Evolutionary conservation across 2,888 invertebrate species (phyloP), one percentile per base, ranked within the genome.

Genomic region (Willowsia nigromaculata): DNA sequence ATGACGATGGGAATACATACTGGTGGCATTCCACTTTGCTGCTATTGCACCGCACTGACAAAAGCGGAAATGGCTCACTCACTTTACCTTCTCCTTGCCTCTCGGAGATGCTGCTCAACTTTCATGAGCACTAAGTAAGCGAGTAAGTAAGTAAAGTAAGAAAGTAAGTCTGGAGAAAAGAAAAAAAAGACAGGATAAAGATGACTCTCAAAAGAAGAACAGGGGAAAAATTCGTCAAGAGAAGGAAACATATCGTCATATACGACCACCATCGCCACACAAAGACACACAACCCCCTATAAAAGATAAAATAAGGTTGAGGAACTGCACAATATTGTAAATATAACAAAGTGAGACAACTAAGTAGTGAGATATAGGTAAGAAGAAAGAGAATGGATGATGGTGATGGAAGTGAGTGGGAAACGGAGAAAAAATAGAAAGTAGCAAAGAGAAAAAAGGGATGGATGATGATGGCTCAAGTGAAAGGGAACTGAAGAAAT

Each of bases 401-500:
- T 87, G 87, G 56, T 50, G 81, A 50, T 47, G 74, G 74, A 59
- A 85, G 71, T 56, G 56, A 84, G 84, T 68, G 37, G 56, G 27
- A 50, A 84, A 82, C 18, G 74, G 37, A 15, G 53, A 84, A 33
- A 85, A 74, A 4, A n/a, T 25, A 18, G 33, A 88, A 83, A 85
- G 47, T 71, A 74, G 74, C 43, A 83, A 83, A 22, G 43, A 37
- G 43, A 65, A 40, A 59, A 88, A 40, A 59, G 59, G 80, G 81
- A 87, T 87, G 59, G 84, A 85, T 85, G 84, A 85, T 83, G 83
- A 83, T 85, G 86, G 86, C 50, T 74, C 15, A 71, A 68, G 78
- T 68, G 87, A 81, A 71, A 47, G 47, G 27, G 33, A 56, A 71
- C 43, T 56, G 53, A 56, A 37, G 80, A 86, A 86, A 86, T 65